These are phyloP conservation scores for Boleophthalmus pectinirostris DNA, from an alignment of 2,113 vertebrate genomes.

Conservation along the genomic window DNA sequence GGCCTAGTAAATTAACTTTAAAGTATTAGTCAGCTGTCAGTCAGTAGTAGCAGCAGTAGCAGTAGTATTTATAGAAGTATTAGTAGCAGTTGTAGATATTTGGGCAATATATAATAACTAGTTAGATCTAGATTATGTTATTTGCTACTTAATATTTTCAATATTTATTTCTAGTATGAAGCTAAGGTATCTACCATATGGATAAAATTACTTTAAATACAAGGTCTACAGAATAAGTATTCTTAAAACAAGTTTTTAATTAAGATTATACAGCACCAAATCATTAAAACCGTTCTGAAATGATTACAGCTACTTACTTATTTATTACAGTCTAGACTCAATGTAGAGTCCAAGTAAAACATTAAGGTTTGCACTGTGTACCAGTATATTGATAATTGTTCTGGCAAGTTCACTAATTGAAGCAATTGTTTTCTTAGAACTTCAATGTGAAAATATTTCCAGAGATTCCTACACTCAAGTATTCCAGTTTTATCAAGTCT, in stretches of 20 bases:
- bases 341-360: background rate
- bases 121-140: too few species aligned
- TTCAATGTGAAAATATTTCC: background rate
- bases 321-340: background rate
- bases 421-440: background rate
- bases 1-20: too few species aligned
- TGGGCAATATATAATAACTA: too few species aligned
- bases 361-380: background rate
- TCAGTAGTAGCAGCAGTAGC: too few species aligned
- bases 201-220: background rate
- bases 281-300: background rate
- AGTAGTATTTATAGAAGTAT: too few species aligned
- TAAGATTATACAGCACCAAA: too few species aligned
- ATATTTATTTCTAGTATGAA: background rate
- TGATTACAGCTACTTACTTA: too few species aligned
- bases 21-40: too few species aligned
- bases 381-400: background rate
- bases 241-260: too few species aligned
- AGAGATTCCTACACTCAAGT: slow-evolving; percentile 1
- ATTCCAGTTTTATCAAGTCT: slow-evolving; percentile 43
- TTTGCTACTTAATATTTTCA: too few species aligned
- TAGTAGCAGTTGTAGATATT: too few species aligned
- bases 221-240: background rate
- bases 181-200: background rate
- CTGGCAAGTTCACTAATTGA: background rate